Conservation (phyloP, 2,797 vertebrate species). For the Siniperca undulata region DNA sequence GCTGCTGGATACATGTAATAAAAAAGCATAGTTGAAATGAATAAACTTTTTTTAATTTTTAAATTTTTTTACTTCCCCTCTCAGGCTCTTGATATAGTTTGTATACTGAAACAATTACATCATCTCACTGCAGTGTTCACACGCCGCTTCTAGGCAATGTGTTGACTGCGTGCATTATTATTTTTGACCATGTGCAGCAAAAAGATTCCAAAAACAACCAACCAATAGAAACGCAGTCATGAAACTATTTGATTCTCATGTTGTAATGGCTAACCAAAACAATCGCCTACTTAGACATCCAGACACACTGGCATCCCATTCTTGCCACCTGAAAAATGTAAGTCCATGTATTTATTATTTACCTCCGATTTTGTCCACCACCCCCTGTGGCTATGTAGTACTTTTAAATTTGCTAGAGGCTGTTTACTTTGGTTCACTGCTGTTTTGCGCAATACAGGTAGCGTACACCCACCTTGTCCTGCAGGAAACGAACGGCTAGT, state of each 20-base stretch:
- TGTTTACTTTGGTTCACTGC: not conserved
- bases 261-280: not conserved
- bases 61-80: conserved; percentile 5
- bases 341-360: not conserved
- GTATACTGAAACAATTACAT: conserved; percentile 67
- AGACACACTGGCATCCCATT: not conserved
- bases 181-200: not conserved
- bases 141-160: conserved; percentile 17
- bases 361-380: not conserved
- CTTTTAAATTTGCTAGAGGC: not conserved
- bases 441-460: not conserved
- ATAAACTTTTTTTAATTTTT: conserved; percentile 2
- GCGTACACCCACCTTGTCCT: not conserved
- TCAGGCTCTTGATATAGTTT: conserved; percentile 32
- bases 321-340: not conserved
- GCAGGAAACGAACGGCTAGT: not conserved
- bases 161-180: not conserved
- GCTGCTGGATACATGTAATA: conserved; percentile 19
- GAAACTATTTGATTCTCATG: not conserved
- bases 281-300: not conserved
- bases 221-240: too few relatives aligned
- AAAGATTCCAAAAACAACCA: not conserved
- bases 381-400: not conserved
- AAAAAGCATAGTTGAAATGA: conserved; percentile 2
- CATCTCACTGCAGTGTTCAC: conserved; percentile 69